Conservation (phyloP, 2,888 invertebrate species). For the Dicranocentrus wangi region DNA sequence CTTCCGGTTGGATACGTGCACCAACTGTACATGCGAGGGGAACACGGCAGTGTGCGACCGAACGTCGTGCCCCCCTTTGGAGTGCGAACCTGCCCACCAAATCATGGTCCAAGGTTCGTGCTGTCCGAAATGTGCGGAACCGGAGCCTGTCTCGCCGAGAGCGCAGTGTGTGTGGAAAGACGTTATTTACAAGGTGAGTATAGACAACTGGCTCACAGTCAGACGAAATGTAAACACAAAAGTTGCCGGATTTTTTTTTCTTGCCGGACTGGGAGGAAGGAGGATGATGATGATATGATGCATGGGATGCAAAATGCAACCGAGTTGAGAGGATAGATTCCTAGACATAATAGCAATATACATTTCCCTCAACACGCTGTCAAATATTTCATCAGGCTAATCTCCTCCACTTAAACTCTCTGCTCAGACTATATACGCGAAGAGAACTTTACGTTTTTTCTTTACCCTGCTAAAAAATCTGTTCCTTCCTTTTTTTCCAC, state of each 20-base stretch:
- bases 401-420: conserved; percentile 11
- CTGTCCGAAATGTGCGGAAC: conserved; percentile 72
- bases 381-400: conserved; percentile 55
- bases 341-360: conserved; percentile 10
- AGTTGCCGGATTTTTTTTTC: not conserved
- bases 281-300: conserved; percentile 2
- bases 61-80: conserved; percentile 90
- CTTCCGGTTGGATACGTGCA: conserved; percentile 81
- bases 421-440: not conserved
- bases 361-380: conserved; percentile 50
- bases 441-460: too few species aligned
- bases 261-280: not conserved
- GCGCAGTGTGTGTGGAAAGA: conserved; percentile 70
- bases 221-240: not conserved
- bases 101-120: conserved; percentile 72
- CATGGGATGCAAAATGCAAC: not conserved
- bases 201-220: not conserved
- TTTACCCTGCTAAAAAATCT: too few species aligned
- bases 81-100: conserved; percentile 84
- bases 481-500: too few species aligned
- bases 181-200: conserved; percentile 70
- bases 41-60: conserved; percentile 87
- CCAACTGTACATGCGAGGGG: conserved; percentile 87
- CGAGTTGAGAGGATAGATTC: not conserved
- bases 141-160: conserved; percentile 68